Base-by-base conservation (phyloP, 2,797 vertebrate genomes). In the Melanotaenia boesemani region DNA sequence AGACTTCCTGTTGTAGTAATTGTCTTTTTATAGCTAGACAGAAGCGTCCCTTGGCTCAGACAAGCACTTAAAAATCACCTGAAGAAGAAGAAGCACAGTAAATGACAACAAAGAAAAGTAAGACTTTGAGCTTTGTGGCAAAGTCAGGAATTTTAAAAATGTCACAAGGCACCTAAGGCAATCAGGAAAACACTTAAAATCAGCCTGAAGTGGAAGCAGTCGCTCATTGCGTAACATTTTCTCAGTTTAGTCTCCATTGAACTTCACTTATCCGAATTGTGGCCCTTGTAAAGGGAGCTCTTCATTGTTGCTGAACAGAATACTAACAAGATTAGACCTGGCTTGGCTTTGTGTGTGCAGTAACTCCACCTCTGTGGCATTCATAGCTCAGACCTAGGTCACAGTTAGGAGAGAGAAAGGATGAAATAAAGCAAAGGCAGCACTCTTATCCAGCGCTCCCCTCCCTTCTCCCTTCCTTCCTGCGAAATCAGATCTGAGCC, bases 391-490 rank as follows among this genome's bases (percentile, higher is more conserved):
- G 68, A 75, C 79, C 76, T 37, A 77, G 89, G 74, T 83, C 84
- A 84, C 60, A 78, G 82, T 70, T 68, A 71, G 77, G 63, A 83
- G 73, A 84, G 68, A 76, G 72, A 86, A 67, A 74, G 81, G 88
- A 91, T 89, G 71, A 91, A 93, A 92, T 91, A 91, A 83, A 87
- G 87, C 89, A 77, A 69, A 56, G 59, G 56, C 84, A 83, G 83
- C 70, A 15, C 69, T 92, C 90, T 87, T 93, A 92, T 93, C 93
- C 83, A 37, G 73, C 56, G 63, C 74, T 86, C 89, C 90, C 88
- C 89, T 91, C 87, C 92, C 91, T 91, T 89, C 77, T 90, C 91
- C 77, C 91, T 95, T 95, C 95, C 95, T 95, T 95, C 95, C 95
- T 95, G 88, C 50, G 67, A 91, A 93, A 92, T 94, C 93, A 91